Conservation (phyloP, 92 coral and sea anemone genomes). For the Phenganax stokvisi region DNA sequence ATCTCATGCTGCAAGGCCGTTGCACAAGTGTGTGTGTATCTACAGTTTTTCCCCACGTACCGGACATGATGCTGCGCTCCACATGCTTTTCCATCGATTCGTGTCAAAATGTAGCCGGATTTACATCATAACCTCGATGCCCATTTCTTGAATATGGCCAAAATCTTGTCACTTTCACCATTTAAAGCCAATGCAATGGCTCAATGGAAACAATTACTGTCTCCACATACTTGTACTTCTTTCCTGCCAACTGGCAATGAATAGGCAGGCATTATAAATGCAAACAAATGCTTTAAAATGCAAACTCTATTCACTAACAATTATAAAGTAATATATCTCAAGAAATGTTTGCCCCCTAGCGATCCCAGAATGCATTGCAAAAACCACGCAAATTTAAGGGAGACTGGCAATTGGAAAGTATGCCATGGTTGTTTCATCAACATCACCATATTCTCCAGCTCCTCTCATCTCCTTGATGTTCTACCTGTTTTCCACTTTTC, state of each 20-base stretch:
- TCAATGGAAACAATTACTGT: slow-evolving; percentile 48
- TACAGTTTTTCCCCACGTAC: slow-evolving; percentile 33
- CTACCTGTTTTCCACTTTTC: slow-evolving; percentile 51
- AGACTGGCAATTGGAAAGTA: slow-evolving; percentile 34
- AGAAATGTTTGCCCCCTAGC: slow-evolving; percentile 45
- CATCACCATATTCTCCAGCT: slow-evolving; percentile 55
- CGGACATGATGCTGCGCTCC: slow-evolving; percentile 25
- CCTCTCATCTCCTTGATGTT: slow-evolving; percentile 36
- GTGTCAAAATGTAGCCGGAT: slow-evolving; percentile 36
- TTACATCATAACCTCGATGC: slow-evolving; percentile 26
- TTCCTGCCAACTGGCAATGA: slow-evolving; percentile 24
- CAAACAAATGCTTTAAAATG: slow-evolving; percentile 25
- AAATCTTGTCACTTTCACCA: slow-evolving; percentile 40
- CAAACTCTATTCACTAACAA: slow-evolving; percentile 26
- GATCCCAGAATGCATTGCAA: slow-evolving; percentile 40
- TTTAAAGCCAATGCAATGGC: slow-evolving; percentile 47
- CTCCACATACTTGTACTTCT: slow-evolving; percentile 36
- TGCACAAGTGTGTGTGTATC: slow-evolving; percentile 23
- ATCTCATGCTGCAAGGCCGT: slow-evolving; percentile 19
- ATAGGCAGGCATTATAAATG: slow-evolving; percentile 16
- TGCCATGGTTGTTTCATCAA: slow-evolving; percentile 13
- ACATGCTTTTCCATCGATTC: slow-evolving; percentile 41
- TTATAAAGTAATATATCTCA: neutral
- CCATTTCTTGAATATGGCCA: slow-evolving; percentile 34
- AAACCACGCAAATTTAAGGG: slow-evolving; percentile 19